phyloP scores from a whole-genome alignment of 2,888 invertebrate genomes.

The Eupithecia pulchellata region DNA sequence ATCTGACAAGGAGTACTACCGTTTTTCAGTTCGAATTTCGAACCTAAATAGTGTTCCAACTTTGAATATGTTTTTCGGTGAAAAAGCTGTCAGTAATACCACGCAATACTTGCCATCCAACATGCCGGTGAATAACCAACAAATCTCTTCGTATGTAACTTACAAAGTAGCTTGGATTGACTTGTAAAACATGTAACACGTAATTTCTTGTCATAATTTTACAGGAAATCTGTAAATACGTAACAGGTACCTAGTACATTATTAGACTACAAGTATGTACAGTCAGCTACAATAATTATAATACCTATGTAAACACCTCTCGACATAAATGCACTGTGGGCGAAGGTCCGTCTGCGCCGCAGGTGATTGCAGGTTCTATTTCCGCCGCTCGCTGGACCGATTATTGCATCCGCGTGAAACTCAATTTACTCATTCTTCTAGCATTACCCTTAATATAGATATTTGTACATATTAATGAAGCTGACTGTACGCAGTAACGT shows the following conservation, averaged over 20 bases:
- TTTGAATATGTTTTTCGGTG: too few species aligned
- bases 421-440: too few species aligned
- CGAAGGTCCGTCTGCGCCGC: neutral
- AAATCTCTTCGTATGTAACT: neutral
- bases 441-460: too few species aligned
- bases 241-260: neutral
- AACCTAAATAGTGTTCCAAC: too few species aligned
- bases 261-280: too few species aligned
- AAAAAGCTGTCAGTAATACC: too few species aligned
- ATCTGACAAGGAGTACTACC: too few species aligned
- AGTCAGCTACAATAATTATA: constrained; percentile 1
- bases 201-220: constrained; percentile 12
- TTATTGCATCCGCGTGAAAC: neutral
- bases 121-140: neutral
- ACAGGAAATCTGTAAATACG: constrained; percentile 10
- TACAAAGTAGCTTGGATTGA: constrained; percentile 25
- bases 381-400: neutral
- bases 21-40: neutral
- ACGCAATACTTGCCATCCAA: neutral
- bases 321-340: neutral
- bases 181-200: constrained; percentile 4
- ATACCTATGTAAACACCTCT: neutral
- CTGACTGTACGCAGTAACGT: neutral
- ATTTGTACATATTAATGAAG: neutral
- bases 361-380: neutral